Evolutionary conservation across 2,797 vertebrate species (phyloP).

Genomic region (Cirrhinus mrigala): DNA sequence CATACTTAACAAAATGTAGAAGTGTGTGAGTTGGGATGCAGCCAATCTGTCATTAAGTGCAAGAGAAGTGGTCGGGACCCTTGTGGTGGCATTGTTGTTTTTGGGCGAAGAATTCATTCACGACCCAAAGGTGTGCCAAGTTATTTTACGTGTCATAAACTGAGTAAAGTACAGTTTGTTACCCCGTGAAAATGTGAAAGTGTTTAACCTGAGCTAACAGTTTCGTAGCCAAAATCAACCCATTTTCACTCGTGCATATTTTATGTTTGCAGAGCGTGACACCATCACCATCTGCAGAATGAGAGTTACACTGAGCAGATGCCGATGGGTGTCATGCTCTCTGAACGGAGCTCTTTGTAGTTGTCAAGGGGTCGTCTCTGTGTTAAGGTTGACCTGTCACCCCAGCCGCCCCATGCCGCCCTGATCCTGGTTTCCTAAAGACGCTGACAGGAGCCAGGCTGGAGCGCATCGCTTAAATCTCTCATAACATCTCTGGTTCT

Average conservation of each 20-base stretch:
- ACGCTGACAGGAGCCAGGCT: slow-evolving; percentile 1
- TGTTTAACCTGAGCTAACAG: not conserved
- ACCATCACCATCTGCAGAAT: slow-evolving; percentile 24
- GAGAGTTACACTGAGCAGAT: slow-evolving; percentile 33
- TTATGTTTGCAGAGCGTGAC: not conserved
- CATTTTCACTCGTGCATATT: slow-evolving; percentile 17
- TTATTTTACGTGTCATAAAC: not conserved
- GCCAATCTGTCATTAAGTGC: not conserved
- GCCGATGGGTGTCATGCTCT: slow-evolving; percentile 10
- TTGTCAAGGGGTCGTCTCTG: not conserved
- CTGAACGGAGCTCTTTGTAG: slow-evolving; percentile 11
- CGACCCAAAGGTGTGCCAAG: not conserved
- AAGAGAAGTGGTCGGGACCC: not conserved
- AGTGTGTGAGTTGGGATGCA: not conserved
- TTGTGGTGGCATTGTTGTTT: slow-evolving; percentile 20
- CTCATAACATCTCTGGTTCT: not conserved
- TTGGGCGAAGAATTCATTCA: not conserved
- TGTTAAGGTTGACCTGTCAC: slow-evolving; percentile 39
- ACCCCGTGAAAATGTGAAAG: not conserved
- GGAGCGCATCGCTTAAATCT: not conserved
- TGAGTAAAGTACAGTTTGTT: not conserved
- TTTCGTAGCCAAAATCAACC: slow-evolving; percentile 22
- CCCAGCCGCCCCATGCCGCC: not conserved
- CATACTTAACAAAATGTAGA: not conserved
- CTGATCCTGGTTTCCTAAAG: slow-evolving; percentile 17